phyloP scores from a whole-genome alignment of 2,113 vertebrate species.

The Siniperca knerii region DNA sequence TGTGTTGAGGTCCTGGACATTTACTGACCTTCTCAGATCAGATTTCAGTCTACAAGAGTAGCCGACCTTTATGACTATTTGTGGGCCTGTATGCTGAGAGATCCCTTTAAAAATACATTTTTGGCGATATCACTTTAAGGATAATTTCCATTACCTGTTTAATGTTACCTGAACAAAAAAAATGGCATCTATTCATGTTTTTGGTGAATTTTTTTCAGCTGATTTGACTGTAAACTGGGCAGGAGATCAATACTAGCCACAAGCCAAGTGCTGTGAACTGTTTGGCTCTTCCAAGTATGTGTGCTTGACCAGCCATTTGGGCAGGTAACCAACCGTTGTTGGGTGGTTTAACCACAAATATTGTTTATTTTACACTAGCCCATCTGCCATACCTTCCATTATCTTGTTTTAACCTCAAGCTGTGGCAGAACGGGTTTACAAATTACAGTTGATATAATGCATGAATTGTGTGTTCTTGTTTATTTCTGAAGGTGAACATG shows the following conservation, averaged over 20 bases:
- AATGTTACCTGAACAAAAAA: background rate
- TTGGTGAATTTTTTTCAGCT: slow-evolving; percentile 2
- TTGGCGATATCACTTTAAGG: background rate
- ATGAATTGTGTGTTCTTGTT: background rate
- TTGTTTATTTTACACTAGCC: background rate
- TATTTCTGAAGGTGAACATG: slow-evolving; percentile 26
- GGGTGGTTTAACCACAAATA: background rate
- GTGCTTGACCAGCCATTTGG: slow-evolving; percentile 4
- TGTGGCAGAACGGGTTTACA: background rate
- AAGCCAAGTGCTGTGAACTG: background rate
- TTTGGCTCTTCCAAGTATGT: slow-evolving; percentile 12
- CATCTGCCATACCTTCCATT: background rate
- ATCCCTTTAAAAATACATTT: slow-evolving; percentile 37
- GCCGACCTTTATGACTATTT: slow-evolving; percentile 68
- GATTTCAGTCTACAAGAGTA: slow-evolving; percentile 63
- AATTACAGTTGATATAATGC: background rate
- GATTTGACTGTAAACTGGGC: background rate
- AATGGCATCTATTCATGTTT: background rate
- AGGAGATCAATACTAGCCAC: background rate
- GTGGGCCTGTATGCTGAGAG: slow-evolving; percentile 35
- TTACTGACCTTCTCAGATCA: slow-evolving; percentile 60
- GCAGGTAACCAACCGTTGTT: slow-evolving; percentile 20
- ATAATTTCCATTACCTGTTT: background rate
- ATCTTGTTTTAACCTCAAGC: background rate
- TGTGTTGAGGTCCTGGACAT: slow-evolving; percentile 48